Evolutionary conservation across 2,888 invertebrate genomes (phyloP), one percentile per base, ranked within the genome.

Genomic region (Tryphoninae sp.): DNA sequence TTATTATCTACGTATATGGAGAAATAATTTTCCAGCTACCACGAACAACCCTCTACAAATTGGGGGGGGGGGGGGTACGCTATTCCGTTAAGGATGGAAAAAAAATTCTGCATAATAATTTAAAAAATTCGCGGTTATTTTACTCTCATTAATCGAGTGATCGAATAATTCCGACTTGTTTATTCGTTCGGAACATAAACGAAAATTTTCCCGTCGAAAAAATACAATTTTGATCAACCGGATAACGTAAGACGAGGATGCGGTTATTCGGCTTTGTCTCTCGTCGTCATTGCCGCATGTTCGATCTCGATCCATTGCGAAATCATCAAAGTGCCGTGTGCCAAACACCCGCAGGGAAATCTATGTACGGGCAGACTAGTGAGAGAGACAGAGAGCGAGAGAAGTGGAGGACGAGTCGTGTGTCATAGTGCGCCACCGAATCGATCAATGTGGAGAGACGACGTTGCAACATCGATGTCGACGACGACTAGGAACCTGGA

Each of bases 251-350:
- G 13, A 13, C 13, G 9, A 33, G 59, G 1, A 23, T 59, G 26
- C 6, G 9, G 9, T 23, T 58, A 58, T 58, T 55, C 19, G 19
- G 55, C 22, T 7, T 9, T 45, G 45, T 45, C 4, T 64, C 11
- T 53, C 58, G 9, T 26, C 55, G 61, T 78, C 64, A 67, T 71
- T 40, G 22, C 45, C 67, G 61, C 58, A 72, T 78, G 33, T 75
- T 68, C 71, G 65, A 61, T 40, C 55, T 45, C 58, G 33, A 23
- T 68, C 59, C 65, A 58, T 76, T 73, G 76, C 73, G 68, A 82
- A 82, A 80, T 82, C 82, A 82, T 82, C 76, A 68, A 77, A 82
- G 80, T 74, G 64, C 71, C 71, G 67, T 82, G 76, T 82, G 76
- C 82, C 80, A 82, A 82, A 82, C 72, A 80, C 80, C 82, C 73